Evolutionary conservation across 2,113 vertebrate species (phyloP).

Genomic region (human): GRCh38 chr21:5121001-5121500

Average conservation of each 20-base stretch:
- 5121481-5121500: background rate
- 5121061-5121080: background rate
- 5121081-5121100: background rate
- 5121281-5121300: background rate
- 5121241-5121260: too few species aligned
- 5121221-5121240: too few species aligned
- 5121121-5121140: too few species aligned
- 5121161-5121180: background rate
- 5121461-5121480: background rate
- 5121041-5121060: too few species aligned
- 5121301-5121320: background rate
- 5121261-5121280: too few species aligned
- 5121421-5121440: background rate
- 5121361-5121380: background rate
- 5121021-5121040: too few species aligned
- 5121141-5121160: background rate
- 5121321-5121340: background rate
- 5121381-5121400: background rate
- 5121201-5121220: too few species aligned
- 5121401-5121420: background rate
- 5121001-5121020: too few species aligned
- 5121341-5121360: background rate
- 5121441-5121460: background rate
- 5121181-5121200: background rate
- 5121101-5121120: background rate